Base-by-base conservation (phyloP, 2,113 vertebrate species). In the Eupsittula cactorum region DNA sequence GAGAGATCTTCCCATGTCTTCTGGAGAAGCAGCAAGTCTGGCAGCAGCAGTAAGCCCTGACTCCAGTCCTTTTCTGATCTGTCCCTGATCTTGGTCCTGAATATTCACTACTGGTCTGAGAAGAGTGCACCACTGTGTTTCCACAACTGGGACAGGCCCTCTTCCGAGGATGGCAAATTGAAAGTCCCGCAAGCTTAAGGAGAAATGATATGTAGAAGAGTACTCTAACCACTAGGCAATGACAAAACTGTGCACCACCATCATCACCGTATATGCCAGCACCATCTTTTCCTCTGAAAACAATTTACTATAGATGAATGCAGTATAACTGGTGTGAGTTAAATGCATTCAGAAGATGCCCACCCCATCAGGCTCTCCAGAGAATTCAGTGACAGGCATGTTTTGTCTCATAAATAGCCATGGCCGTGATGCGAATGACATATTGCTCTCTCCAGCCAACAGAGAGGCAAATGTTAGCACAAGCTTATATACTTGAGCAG, bases 61-160 rank as follows among this genome's bases (percentile, higher is more conserved):
- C 0, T 0, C 4, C 31, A 35, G 3, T 46, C 53, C 6, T 77
- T 8, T 63, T 65, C 31, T 78, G 20, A 35, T 73, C 44, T 85
- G 49, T 39, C 82, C 44, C 79, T 90, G 52, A 33, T 93, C 86
- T 87, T 88, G 44, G 52, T 93, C 59, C 82, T 92, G 85, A 93
- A 44, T 25, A 42, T 57, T 86, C n/a, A 17, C 14, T 33, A 19
- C n/a, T 60, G 31, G 6, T 57, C 33, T 55, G 16, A 70, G 23
- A 79, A 16, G 17, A 37, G 17, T 8, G 4, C 16, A 44, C n/a
- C 31, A 8, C 8, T 9, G 5, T 16, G 10, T 67, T 83, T 86
- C 59, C 21, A 57, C 31, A 57, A 10, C 19, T 39, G 42, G 35
- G 37, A 49, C 27, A 62, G 44, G 4, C 6, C 15, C 16, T 87